Percentiles rank a stretch among this genome's conserved stretches.
These are phyloP conservation scores for Sorex maritimensis DNA, from an alignment of 2,797 vertebrate species.

Conservation along the genomic window DNA sequence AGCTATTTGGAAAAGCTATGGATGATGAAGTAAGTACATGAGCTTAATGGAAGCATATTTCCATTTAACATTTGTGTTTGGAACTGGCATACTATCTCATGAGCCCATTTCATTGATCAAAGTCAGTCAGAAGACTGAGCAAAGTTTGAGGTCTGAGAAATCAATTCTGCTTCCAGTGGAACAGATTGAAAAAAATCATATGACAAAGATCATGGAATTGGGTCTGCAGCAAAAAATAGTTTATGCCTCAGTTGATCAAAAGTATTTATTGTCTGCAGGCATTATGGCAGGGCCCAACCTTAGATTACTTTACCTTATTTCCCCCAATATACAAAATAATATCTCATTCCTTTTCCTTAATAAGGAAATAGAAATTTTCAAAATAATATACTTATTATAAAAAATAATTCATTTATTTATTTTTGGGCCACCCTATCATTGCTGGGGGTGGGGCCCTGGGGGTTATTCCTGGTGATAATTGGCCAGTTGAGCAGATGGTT, in stretches of 20 bases:
- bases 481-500: too few relatives aligned
- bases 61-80: background rate
- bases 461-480: too few relatives aligned
- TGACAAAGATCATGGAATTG: background rate
- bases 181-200: background rate
- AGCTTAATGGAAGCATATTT: background rate
- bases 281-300: background rate
- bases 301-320: background rate
- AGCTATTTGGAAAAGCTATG: background rate
- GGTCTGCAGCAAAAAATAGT: background rate
- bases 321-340: background rate
- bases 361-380: conserved; percentile 22
- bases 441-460: too few relatives aligned
- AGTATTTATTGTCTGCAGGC: background rate
- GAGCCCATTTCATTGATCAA: background rate
- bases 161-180: background rate
- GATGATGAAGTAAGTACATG: background rate
- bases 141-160: background rate
- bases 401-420: too few relatives aligned
- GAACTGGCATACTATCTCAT: background rate
- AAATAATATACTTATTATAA: background rate
- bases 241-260: background rate
- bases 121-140: background rate
- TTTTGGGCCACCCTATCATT: too few relatives aligned
- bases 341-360: conserved; percentile 25